phyloP scores from a whole-genome alignment of 1,140 invertebrate species.

The Colletes gigas region DNA sequence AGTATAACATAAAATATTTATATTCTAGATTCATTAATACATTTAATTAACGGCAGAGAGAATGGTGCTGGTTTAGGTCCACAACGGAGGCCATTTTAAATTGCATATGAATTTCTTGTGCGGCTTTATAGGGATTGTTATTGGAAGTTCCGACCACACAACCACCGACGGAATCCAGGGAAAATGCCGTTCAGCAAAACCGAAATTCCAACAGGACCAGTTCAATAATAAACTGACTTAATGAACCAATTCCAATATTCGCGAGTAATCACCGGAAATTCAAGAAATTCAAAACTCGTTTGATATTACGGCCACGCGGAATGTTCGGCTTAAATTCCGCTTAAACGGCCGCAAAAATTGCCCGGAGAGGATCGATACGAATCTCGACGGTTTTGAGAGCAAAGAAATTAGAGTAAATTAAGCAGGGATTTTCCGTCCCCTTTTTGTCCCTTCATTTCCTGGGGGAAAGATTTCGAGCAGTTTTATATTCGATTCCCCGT shows the following conservation, averaged over 20 bases:
- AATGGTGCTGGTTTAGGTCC: neutral
- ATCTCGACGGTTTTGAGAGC: neutral
- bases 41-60: neutral
- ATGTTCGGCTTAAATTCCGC: neutral
- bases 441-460: slow-evolving; percentile 11
- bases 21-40: too few species aligned
- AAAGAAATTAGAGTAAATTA: slow-evolving; percentile 9
- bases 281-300: neutral
- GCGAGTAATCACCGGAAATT: neutral
- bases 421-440: neutral
- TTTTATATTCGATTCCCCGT: slow-evolving; percentile 8
- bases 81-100: neutral
- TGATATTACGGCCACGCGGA: neutral
- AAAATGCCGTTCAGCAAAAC: neutral
- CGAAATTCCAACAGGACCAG: neutral
- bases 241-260: neutral
- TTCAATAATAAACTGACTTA: neutral
- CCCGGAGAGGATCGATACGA: neutral
- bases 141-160: neutral
- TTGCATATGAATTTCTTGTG: neutral
- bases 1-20: too few species aligned
- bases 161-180: neutral
- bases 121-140: neutral
- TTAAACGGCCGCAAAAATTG: neutral
- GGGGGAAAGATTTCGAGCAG: neutral